Percentiles rank a stretch among this genome's conserved stretches.
phyloP scores from a whole-genome alignment of 30 jellyfish, hydroid and myxozoan genomes.

The Mastigias papua region DNA sequence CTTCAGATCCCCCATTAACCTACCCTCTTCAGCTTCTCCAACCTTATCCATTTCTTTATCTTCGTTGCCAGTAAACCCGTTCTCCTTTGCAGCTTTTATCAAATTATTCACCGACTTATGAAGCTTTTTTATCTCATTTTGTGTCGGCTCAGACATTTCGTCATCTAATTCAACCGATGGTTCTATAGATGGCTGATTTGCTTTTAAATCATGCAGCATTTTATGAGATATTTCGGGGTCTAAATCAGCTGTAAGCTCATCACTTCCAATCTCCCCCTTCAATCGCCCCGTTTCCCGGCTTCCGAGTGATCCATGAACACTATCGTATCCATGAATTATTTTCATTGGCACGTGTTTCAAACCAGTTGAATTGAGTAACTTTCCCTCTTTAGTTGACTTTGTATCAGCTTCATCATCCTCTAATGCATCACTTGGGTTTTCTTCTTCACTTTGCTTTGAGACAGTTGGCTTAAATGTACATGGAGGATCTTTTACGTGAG shows the following conservation, averaged over 20 bases:
- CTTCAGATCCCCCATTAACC: neutral
- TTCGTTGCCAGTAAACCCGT: conserved; percentile 1
- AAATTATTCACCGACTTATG: conserved; percentile 44
- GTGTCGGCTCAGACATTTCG: conserved; percentile 47
- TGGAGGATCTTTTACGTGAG: conserved; percentile 80
- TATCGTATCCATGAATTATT: conserved; percentile 37
- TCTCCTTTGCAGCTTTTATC: conserved; percentile 51
- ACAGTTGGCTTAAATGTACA: conserved; percentile 35
- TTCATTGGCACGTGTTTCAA: conserved; percentile 5
- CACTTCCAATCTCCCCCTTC: conserved; percentile 19
- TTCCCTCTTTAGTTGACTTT: neutral
- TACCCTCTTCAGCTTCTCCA: neutral
- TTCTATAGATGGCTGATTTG: neutral
- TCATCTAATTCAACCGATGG: conserved; percentile 41
- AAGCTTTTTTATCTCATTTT: conserved; percentile 31
- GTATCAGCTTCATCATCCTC: neutral
- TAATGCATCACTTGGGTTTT: conserved; percentile 29
- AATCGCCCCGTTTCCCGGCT: conserved; percentile 38
- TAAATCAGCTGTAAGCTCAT: conserved; percentile 30
- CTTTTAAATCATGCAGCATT: conserved; percentile 41
- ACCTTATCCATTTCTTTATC: neutral
- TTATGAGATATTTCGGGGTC: conserved; percentile 58
- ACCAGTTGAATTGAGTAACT: neutral
- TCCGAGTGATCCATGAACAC: conserved; percentile 29
- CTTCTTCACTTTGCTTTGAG: neutral